These are phyloP conservation scores for Macrophya alboannulata DNA, from an alignment of 2,888 invertebrate species.

Conservation along the genomic window DNA sequence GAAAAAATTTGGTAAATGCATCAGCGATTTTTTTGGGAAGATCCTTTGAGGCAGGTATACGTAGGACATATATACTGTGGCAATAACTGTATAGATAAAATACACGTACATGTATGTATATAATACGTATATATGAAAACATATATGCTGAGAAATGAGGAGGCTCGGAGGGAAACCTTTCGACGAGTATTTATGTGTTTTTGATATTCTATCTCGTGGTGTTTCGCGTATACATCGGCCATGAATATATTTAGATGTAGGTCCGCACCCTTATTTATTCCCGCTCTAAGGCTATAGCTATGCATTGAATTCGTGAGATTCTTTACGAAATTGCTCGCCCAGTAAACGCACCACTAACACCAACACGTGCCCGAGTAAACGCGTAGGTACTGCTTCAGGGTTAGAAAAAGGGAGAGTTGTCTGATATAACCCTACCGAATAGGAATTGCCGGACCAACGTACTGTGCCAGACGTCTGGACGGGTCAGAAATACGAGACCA, in stretches of 20 bases:
- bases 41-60: too few relatives aligned
- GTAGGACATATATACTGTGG: background rate
- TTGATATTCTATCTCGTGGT: conserved; percentile 56
- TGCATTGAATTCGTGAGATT: conserved; percentile 74
- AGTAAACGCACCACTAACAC: conserved; percentile 46
- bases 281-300: conserved; percentile 67
- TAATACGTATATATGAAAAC: background rate
- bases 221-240: conserved; percentile 46
- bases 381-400: background rate
- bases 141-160: conserved; percentile 44
- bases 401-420: conserved; percentile 12
- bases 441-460: conserved; percentile 20
- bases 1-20: background rate
- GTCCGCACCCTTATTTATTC: conserved; percentile 71
- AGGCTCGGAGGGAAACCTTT: conserved; percentile 24
- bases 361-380: conserved; percentile 19
- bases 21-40: background rate
- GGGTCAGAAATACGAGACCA: conserved; percentile 46
- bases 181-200: conserved; percentile 57
- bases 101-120: background rate
- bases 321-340: conserved; percentile 71
- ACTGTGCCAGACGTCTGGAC: conserved; percentile 16
- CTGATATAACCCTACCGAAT: conserved; percentile 37
- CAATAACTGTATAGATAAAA: conserved; percentile 11
- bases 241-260: conserved; percentile 54